Conservation (phyloP, 2,113 vertebrate species). For the Toxotes chatareus region DNA sequence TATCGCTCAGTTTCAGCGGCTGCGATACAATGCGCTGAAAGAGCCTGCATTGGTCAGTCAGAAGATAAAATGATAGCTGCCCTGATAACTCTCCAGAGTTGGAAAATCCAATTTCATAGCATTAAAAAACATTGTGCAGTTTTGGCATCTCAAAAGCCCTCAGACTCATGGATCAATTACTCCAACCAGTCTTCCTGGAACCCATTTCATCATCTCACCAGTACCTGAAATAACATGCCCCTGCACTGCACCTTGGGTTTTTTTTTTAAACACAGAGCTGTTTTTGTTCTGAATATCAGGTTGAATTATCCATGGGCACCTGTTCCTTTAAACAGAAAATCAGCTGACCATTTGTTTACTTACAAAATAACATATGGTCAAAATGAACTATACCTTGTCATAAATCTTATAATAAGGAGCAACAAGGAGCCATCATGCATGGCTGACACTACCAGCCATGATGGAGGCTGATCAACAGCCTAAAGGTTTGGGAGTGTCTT, state of each 20-base stretch:
- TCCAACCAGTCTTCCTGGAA: neutral
- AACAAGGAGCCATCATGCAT: neutral
- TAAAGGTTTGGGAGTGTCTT: conserved; percentile 56
- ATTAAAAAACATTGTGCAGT: neutral
- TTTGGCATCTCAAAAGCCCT: conserved; percentile 2
- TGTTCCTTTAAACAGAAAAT: neutral
- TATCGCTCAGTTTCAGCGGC: conserved; percentile 7
- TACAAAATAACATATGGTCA: neutral
- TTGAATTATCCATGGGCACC: neutral
- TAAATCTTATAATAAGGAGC: neutral
- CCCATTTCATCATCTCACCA: neutral
- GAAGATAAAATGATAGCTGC: conserved; percentile 1
- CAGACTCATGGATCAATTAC: neutral
- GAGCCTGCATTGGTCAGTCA: neutral
- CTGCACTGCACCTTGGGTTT: neutral
- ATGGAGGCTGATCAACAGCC: conserved; percentile 41
- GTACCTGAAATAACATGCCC: neutral
- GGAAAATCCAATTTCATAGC: neutral
- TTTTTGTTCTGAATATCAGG: neutral
- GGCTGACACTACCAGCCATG: conserved; percentile 45
- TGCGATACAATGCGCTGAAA: neutral
- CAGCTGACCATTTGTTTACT: neutral
- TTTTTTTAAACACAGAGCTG: neutral
- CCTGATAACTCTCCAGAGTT: neutral
- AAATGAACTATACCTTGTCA: neutral